These are phyloP conservation scores for Myoxocephalus aenaeus DNA, from an alignment of 2,797 vertebrate species.

Conservation along the genomic window DNA sequence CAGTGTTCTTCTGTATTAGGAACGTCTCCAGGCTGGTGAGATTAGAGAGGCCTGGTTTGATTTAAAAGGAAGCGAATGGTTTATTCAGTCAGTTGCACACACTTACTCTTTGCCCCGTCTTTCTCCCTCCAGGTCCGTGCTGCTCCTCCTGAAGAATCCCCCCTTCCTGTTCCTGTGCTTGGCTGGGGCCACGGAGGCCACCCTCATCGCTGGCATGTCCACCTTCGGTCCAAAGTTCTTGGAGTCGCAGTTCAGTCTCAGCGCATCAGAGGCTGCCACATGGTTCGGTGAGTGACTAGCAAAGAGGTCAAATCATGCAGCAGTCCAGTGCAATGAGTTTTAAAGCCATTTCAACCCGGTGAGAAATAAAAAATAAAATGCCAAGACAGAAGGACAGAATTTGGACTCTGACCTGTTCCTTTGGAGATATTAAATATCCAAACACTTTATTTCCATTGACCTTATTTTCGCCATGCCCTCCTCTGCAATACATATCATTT, in stretches of 20 bases:
- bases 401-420: background rate
- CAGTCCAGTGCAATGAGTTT: background rate
- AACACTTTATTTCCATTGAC: background rate
- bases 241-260: constrained; percentile 95
- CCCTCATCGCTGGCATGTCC: constrained; percentile 94
- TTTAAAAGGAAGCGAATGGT: constrained; percentile 21
- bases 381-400: too few relatives aligned
- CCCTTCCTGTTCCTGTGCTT: constrained; percentile 95
- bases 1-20: constrained; percentile 7
- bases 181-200: constrained; percentile 93
- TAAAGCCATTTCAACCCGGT: background rate
- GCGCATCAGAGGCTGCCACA: constrained; percentile 95
- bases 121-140: constrained; percentile 83
- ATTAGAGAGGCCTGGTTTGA: constrained; percentile 37
- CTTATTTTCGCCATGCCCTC: background rate
- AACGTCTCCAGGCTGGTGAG: constrained; percentile 8
- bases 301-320: background rate
- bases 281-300: constrained; percentile 89
- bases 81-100: background rate
- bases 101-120: too few relatives aligned
- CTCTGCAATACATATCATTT: background rate
- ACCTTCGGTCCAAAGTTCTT: constrained; percentile 97
- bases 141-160: constrained; percentile 93
- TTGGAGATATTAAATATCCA: too few relatives aligned
- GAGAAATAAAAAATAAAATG: background rate